Evolutionary conservation across 1,140 invertebrate genomes (phyloP), one percentile per base, ranked within the genome.

Genomic region (Drosophila setifemur): DNA sequence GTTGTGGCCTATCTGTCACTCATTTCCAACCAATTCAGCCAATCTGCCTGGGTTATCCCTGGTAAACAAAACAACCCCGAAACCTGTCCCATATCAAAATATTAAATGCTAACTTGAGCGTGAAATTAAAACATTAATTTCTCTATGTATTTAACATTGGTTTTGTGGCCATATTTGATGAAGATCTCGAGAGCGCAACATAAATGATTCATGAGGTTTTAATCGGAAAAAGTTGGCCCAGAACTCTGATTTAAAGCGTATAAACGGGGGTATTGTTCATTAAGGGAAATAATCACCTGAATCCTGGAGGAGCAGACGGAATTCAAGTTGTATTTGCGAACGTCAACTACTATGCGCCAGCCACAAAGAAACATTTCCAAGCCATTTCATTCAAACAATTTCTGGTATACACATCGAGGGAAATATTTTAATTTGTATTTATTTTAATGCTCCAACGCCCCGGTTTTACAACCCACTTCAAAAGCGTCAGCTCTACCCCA

Each of bases 81-180:
- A 33, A 48, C 12, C 40, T 54, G 25, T 26, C 31, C 23, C 19
- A 43, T 47, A 43, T 69, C 66, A 57, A 76, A 74, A 74, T 81
- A 86, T 78, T 71, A 82, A 89, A 89, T 78, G 86, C 68, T 63
- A 48, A 70, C 69, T 82, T 73, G 47, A 75, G 86, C 87, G 63
- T 89, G 73, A 89, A 89, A 89, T 82, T 89, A 83, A 86, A 85
- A 89, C 81, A 73, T 75, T 86, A 78, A 76, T 81, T 87, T 81
- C 47, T 53, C 45, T 35, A 73, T 44, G 14, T 25, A 66, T 70
- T 66, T 68, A 28, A 9, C 42, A 58, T 49, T 47, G 68, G 12
- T 43, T 57, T 50, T 49, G 25, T 47, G 48, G 53, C n/a, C 67
- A 72, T 67, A 52, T 76, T 72, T 58, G 68, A 67, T 50, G 64